Conservation (phyloP, 2,888 invertebrate species). For the Drosophila merina region DNA sequence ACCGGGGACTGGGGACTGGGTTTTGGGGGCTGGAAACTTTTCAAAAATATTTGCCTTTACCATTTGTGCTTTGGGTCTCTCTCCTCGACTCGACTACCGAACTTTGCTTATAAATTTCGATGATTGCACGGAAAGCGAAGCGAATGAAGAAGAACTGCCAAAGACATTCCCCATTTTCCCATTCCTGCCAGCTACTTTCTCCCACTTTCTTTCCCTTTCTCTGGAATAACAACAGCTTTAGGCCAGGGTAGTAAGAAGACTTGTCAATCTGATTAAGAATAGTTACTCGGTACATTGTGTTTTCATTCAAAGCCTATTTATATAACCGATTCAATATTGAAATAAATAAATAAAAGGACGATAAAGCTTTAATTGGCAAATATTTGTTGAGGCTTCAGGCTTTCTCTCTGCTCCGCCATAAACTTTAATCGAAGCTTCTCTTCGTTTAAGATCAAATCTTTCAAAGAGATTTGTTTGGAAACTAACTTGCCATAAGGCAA, state of each 20-base stretch:
- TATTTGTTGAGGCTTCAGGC: not conserved
- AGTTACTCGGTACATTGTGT: slow-evolving; percentile 9
- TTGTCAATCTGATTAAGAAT: slow-evolving; percentile 13
- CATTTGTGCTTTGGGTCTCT: slow-evolving; percentile 37
- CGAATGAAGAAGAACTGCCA: slow-evolving; percentile 45
- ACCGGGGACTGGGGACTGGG: not conserved
- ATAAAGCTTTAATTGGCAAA: slow-evolving; percentile 1
- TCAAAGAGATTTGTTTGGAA: slow-evolving; percentile 25
- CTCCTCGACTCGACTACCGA: slow-evolving; percentile 29
- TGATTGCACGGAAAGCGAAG: slow-evolving; percentile 53
- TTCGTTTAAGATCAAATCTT: slow-evolving; percentile 15
- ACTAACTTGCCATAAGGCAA: slow-evolving; percentile 32
- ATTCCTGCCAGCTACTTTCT: too few relatives aligned
- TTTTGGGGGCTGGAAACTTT: slow-evolving; percentile 25
- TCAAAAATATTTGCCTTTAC: slow-evolving; percentile 71
- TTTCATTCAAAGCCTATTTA: slow-evolving; percentile 10
- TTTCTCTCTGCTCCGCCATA: not conserved
- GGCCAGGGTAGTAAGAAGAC: not conserved
- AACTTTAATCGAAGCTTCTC: not conserved
- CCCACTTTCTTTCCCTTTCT: not conserved
- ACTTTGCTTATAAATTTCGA: slow-evolving; percentile 75
- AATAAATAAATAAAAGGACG: not conserved
- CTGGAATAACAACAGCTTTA: not conserved
- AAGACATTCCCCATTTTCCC: slow-evolving; percentile 20
- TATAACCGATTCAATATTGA: not conserved